Base-by-base conservation (phyloP, 2,888 invertebrate genomes). In the Lasioglossum pauxillum region DNA sequence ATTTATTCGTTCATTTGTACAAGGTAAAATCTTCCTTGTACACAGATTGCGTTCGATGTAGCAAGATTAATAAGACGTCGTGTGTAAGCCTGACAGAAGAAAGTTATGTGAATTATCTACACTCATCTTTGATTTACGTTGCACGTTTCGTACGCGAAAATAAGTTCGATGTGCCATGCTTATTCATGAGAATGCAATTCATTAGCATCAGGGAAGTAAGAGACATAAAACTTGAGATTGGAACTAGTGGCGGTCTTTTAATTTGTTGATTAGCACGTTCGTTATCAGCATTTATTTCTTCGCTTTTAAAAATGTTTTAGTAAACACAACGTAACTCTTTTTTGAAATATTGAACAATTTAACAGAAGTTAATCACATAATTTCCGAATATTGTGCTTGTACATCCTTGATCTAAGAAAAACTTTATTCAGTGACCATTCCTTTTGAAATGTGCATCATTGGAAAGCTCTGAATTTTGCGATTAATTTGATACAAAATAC, bases 1-100 rank as follows among this genome's bases (percentile, higher is more conserved):
- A 64, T 64, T 64, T 31, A 64, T 64, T 64, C 64, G 64, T 64
- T 64, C 64, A 7, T 64, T 27, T 64, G 27, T 64, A 64, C 31
- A 64, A 5, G 16, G 14, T 27, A 64, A 31, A 64, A 16, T 16
- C 16, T 7, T 64, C 16, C 12, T n/a, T 16, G 64, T 64, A 64
- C 16, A 31, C 64, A 64, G 31, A 31, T 60, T 27, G 12, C 27
- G 27, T 14, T 27, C 16, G 27, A 60, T 60, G 27, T 60, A 60
- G 27, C 60, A 2, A 60, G 60, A 27, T 64, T 64, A 64, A 64
- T 31, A 53, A 53, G 31, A 64, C 64, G 31, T 31, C 31, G 31
- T 14, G 64, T 64, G 31, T 64, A 64, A 64, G 16, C 5, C 64
- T 7, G 64, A 31, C 16, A 31, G 64, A 64, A 64, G 64, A 64